These are phyloP conservation scores for Drepana arcuata DNA, from an alignment of 1,140 invertebrate species.

Conservation along the genomic window DNA sequence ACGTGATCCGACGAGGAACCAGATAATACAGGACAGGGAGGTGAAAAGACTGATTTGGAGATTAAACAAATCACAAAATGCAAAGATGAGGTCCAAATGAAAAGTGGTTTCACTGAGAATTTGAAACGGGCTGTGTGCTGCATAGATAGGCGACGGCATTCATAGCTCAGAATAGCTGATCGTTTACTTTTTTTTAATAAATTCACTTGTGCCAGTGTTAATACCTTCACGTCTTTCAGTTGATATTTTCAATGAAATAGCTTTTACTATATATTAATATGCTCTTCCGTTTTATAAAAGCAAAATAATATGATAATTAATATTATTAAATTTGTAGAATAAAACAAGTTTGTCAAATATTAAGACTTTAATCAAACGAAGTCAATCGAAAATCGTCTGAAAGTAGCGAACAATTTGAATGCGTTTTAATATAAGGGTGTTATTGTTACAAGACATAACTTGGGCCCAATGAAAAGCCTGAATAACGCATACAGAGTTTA, in stretches of 20 bases:
- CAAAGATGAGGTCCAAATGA: constrained; percentile 46
- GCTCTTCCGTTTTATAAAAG: not conserved
- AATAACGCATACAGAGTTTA: constrained; percentile 52
- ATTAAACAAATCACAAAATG: constrained; percentile 26
- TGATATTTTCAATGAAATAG: no score
- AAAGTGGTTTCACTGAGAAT: constrained; percentile 54
- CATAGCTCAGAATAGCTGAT: constrained; percentile 21
- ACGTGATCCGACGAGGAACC: constrained; percentile 69
- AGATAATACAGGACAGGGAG: constrained; percentile 23
- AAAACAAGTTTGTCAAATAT: not conserved
- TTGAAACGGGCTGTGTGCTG: constrained; percentile 58
- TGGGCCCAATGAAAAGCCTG: constrained; percentile 25
- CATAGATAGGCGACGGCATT: constrained; percentile 53
- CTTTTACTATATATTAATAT: not conserved
- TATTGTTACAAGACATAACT: constrained; percentile 7
- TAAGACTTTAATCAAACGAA: constrained; percentile 2
- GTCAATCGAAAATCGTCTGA: constrained; percentile 18
- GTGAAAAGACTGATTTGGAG: constrained; percentile 43
- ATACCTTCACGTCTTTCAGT: not conserved
- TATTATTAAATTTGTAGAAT: not conserved
- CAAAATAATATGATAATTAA: not conserved
- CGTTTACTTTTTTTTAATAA: not conserved
- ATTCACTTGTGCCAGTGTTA: not conserved
- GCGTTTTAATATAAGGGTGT: constrained; percentile 12
- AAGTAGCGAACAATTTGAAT: constrained; percentile 12